These are phyloP conservation scores for Ophiothrix spiculata DNA, from an alignment of 35 echinoderm and acorn worm species.

Conservation along the genomic window DNA sequence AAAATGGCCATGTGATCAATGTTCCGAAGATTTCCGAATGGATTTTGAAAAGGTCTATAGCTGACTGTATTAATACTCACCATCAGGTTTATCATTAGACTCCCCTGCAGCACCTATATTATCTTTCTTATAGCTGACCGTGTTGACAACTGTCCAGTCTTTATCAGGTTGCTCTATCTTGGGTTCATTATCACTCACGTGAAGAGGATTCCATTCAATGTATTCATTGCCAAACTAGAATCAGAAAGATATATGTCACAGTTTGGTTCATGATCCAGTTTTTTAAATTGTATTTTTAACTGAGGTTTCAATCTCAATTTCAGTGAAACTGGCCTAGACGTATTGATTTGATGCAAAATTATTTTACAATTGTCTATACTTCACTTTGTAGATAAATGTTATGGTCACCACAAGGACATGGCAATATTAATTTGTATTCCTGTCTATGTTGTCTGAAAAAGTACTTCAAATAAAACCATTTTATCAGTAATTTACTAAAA, in stretches of 20 bases:
- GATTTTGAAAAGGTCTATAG: no score
- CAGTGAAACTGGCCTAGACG: background rate
- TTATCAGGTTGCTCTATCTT: constrained; percentile 65
- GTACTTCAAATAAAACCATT: no score
- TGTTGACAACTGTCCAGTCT: constrained; percentile 94
- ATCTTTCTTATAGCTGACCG: constrained; percentile 65
- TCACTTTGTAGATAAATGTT: background rate
- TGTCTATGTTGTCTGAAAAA: no score
- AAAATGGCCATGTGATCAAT: no score
- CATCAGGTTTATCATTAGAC: background rate
- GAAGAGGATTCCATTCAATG: constrained; percentile 75
- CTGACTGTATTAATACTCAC: no score
- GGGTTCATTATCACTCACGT: constrained; percentile 35
- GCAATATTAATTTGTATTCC: background rate
- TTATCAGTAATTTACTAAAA: no score
- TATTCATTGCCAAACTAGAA: constrained; percentile 59
- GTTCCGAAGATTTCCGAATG: no score
- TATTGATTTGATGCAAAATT: background rate
- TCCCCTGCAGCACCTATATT: constrained; percentile 23
- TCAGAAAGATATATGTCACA: constrained; percentile 6
- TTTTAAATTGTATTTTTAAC: no score
- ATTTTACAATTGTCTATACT: background rate
- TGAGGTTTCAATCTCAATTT: background rate
- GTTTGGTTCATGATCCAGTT: no score
- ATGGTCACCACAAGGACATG: background rate